Conservation (phyloP, 2,797 vertebrate genomes). For the Gambusia yucatana region DNA sequence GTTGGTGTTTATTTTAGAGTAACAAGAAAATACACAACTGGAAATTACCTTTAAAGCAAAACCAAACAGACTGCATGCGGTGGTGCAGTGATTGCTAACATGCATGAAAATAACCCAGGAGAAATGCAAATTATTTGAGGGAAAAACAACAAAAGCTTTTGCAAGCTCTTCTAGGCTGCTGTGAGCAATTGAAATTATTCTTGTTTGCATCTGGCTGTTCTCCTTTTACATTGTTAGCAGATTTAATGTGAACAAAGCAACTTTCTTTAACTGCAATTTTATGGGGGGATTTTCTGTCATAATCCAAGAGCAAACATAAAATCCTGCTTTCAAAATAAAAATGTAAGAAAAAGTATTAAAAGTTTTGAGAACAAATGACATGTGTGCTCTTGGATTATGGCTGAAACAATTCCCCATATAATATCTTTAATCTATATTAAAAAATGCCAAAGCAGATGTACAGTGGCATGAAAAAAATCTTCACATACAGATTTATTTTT, state of each 20-base stretch:
- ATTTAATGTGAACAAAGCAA: neutral
- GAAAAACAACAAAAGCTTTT: constrained; percentile 8
- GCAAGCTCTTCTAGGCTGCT: neutral
- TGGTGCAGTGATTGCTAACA: constrained; percentile 8
- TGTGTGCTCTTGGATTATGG: too few relatives aligned
- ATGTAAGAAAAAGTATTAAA: too few relatives aligned
- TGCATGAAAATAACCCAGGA: constrained; percentile 45
- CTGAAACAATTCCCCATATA: too few relatives aligned
- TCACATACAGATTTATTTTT: neutral
- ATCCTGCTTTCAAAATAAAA: too few relatives aligned
- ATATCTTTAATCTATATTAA: neutral
- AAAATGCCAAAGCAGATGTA: neutral
- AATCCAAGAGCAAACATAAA: too few relatives aligned
- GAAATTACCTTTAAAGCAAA: neutral
- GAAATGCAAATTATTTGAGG: constrained; percentile 56
- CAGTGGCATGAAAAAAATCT: neutral
- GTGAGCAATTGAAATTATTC: neutral
- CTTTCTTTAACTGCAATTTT: neutral
- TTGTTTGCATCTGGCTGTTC: neutral
- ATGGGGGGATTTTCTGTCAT: too few relatives aligned
- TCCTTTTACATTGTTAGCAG: neutral
- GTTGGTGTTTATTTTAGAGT: neutral
- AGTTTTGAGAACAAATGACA: too few relatives aligned
- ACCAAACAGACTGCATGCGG: neutral
- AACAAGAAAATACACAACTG: neutral